phyloP scores from a whole-genome alignment of 1,140 invertebrate species.

The Leptinotarsa undecemlineata region DNA sequence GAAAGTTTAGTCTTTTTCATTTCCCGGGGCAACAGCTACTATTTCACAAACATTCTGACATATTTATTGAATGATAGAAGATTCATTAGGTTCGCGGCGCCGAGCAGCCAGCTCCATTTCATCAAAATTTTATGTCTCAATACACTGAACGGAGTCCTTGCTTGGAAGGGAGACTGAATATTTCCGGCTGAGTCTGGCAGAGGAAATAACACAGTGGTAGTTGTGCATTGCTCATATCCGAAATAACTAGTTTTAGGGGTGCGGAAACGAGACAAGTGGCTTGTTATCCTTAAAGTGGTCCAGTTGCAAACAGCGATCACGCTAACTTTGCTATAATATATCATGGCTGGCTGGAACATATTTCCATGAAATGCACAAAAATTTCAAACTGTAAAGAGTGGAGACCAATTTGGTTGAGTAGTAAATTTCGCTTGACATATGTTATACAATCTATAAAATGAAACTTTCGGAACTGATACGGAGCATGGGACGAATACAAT shows the following conservation, averaged over 20 bases:
- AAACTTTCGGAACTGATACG: too few species aligned
- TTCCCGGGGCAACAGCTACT: too few species aligned
- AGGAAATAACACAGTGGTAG: conserved; percentile 26
- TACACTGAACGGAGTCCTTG: not conserved
- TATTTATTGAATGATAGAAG: too few species aligned
- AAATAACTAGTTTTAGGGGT: conserved; percentile 23
- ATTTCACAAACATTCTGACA: too few species aligned
- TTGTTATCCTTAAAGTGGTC: conserved; percentile 20
- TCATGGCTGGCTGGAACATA: conserved; percentile 12
- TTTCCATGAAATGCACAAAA: not conserved
- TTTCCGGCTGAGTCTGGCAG: conserved; percentile 20
- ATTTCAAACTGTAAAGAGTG: too few species aligned
- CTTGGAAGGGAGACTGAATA: conserved; percentile 2
- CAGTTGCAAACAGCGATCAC: conserved; percentile 12
- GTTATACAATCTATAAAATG: too few species aligned
- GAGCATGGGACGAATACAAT: too few species aligned
- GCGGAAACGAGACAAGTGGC: conserved; percentile 26
- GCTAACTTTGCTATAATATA: conserved; percentile 7
- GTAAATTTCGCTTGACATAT: too few species aligned
- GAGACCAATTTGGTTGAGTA: too few species aligned
- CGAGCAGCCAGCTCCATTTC: not conserved
- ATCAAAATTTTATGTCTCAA: not conserved
- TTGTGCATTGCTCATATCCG: conserved; percentile 27
- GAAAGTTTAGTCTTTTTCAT: too few species aligned
- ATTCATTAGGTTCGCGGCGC: too few species aligned